phyloP scores from a whole-genome alignment of 2,888 invertebrate genomes.

The Oxystoma pomonae region DNA sequence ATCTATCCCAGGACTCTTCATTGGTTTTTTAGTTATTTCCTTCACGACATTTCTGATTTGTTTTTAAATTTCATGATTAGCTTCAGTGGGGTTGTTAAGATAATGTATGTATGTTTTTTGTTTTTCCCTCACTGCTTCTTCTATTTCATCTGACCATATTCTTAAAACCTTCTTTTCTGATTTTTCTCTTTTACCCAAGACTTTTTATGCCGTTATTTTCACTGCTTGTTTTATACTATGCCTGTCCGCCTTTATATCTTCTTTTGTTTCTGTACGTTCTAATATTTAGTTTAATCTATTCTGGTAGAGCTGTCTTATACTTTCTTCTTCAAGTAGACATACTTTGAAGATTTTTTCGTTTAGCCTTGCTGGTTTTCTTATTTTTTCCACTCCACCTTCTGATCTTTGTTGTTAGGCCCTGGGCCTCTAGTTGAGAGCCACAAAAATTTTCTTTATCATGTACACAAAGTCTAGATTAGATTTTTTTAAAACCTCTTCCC shows the following conservation, averaged over 20 bases:
- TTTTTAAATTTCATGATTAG: not conserved
- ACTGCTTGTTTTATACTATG: no score
- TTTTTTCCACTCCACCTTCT: no score
- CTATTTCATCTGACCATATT: not conserved
- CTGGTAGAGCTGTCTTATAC: not conserved
- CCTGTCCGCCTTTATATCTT: no score
- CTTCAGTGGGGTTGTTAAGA: not conserved
- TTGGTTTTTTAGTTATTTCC: not conserved
- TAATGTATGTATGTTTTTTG: constrained; percentile 1
- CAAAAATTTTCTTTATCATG: no score
- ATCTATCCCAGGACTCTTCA: not conserved
- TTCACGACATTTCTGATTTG: not conserved
- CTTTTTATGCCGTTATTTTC: no score
- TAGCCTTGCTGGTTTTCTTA: no score
- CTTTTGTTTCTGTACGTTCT: no score
- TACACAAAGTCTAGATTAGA: no score
- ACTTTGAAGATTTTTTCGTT: not conserved
- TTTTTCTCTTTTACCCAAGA: not conserved
- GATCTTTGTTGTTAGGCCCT: no score
- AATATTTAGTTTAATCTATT: constrained; percentile 1
- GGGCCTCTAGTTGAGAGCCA: no score
- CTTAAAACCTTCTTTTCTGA: not conserved
- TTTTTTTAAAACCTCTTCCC: no score
- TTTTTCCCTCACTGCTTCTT: constrained; percentile 1
- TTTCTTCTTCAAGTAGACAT: constrained; percentile 1